A percentile compares a stretch with the other conserved stretches of the same genome.
These are phyloP conservation scores for Alectura lathami DNA, from an alignment of 2,113 vertebrate genomes.

Conservation along the genomic window DNA sequence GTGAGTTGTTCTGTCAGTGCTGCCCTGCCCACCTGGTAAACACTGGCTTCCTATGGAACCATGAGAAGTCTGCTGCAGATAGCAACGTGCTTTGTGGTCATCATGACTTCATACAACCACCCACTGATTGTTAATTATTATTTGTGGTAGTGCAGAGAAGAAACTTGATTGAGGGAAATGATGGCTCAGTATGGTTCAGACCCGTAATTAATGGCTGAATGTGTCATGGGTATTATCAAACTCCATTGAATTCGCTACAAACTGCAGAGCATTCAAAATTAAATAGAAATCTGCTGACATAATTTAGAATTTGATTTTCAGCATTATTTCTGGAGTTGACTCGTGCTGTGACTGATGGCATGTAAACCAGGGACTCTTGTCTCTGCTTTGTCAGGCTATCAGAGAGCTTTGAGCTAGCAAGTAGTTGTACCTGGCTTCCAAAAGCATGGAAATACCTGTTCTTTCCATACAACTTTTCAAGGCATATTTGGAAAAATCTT, in stretches of 20 bases:
- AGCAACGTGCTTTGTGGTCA: background rate
- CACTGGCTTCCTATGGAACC: background rate
- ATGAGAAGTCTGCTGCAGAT: background rate
- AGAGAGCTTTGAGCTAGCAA: background rate
- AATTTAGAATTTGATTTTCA: background rate
- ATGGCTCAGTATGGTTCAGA: background rate
- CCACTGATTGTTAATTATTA: background rate
- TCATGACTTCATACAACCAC: background rate
- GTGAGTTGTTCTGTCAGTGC: background rate
- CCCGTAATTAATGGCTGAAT: background rate
- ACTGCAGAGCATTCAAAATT: background rate
- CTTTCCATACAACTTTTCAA: background rate
- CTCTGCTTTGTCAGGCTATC: background rate
- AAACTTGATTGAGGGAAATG: background rate
- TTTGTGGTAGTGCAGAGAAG: background rate
- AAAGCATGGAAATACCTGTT: background rate
- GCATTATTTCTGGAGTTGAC: background rate
- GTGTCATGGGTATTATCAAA: background rate
- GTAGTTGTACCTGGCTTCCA: background rate
- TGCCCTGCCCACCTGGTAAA: background rate
- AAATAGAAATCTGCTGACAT: background rate
- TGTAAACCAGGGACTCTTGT: background rate
- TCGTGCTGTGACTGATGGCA: background rate
- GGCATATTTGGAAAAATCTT: background rate
- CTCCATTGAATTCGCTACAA: background rate